Percentiles rank a stretch among this genome's conserved stretches.
Evolutionary conservation across 2,888 invertebrate genomes (phyloP).

Genomic region (Marasmarcha lunaedactyla): DNA sequence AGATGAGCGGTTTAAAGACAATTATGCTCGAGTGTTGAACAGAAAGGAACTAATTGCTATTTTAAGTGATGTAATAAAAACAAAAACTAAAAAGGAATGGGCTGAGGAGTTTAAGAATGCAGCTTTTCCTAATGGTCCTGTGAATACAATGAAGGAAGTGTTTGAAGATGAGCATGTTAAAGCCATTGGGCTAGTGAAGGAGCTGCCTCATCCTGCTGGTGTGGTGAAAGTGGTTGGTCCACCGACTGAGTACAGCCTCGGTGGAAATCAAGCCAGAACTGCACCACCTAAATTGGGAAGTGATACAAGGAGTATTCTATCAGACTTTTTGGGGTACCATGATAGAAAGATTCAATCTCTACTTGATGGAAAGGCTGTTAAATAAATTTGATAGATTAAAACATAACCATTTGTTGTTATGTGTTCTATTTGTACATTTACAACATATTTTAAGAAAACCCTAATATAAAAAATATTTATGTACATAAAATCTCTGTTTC

Average conservation of each 20-base stretch:
- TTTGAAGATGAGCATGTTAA: conserved; percentile 91
- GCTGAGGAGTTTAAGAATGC: conserved; percentile 75
- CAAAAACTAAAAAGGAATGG: conserved; percentile 83
- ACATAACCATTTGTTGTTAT: too few species aligned
- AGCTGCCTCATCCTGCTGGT: conserved; percentile 79
- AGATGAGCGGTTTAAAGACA: conserved; percentile 77
- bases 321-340: conserved; percentile 74
- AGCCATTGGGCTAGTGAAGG: conserved; percentile 78
- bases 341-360: conserved; percentile 69
- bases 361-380: conserved; percentile 50
- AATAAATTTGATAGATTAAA: conserved; percentile 24
- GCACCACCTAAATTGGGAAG: conserved; percentile 90
- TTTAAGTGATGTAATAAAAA: conserved; percentile 68
- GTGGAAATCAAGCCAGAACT: conserved; percentile 75
- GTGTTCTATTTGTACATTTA: too few species aligned
- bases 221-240: conserved; percentile 85
- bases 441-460: too few species aligned
- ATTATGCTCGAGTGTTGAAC: conserved; percentile 81
- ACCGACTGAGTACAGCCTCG: conserved; percentile 83
- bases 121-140: conserved; percentile 89
- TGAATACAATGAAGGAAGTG: conserved; percentile 87
- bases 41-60: conserved; percentile 75
- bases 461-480: too few species aligned
- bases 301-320: conserved; percentile 84
- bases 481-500: too few species aligned